Base-by-base conservation (phyloP, 2,113 vertebrate genomes). In the Ia io region DNA sequence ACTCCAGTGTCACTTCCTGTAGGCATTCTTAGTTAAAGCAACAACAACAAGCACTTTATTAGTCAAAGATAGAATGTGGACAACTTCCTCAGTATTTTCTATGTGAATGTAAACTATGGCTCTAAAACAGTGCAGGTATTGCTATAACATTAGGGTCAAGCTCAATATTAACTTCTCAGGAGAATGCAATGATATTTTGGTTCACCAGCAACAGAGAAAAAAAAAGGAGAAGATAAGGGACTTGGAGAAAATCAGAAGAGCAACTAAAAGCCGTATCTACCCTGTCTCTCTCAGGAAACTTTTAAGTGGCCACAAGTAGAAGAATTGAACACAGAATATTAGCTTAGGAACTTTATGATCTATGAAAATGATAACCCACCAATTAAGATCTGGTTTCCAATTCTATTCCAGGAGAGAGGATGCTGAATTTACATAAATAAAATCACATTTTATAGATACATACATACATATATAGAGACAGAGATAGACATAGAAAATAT, bases 221-320 rank as follows among this genome's bases (percentile, higher is more conserved):
- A 40, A 78, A 76, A 88, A 42, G 5, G 56, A 71, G 23, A 40
- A 7, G 70, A 71, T 18, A 93, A 90, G 61, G 67, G 47, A 95
- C 65, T 79, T 86, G 37, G 53, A 84, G 76, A 70, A 63, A 91
- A 94, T 95, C 79, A 95, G 86, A 97, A 96, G 35, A 86, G 59
- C 69, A 84, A 61, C 78, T 77, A 76, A 87, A 84, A 91, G 74
- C 30, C 53, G 22, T 20, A 93, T 67, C 74, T 37, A 42, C 69
- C n/a, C 30, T 40, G 42, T 80, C 65, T 96, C 93, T 82, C 95
- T 83, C 61, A 71, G 90, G 95, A 76, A 84, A 76, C 70, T 93
- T 94, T 93, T 65, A 94, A 94, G 42, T 77, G 92, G 79, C 40
- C 65, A 76, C 90, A 94, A 53, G 51, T 59, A 89, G 63, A 96